Percentiles rank a stretch among this genome's conserved stretches.
These are phyloP conservation scores for Drepana arcuata DNA, from an alignment of 1,140 invertebrate species.

Conservation along the genomic window DNA sequence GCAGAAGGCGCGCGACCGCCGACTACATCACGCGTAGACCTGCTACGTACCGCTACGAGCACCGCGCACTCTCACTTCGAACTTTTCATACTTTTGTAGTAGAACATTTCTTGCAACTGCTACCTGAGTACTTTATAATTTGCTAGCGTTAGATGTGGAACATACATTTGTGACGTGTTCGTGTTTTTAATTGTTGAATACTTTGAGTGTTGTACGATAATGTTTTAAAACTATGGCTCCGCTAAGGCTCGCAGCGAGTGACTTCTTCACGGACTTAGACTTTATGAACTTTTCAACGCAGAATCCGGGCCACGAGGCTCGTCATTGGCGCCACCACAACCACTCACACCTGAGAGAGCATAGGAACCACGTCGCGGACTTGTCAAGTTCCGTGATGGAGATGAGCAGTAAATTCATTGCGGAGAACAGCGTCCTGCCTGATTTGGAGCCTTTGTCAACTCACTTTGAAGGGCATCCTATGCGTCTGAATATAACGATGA, in stretches of 20 bases:
- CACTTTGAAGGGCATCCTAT: constrained; percentile 42
- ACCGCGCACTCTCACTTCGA: too few relatives aligned
- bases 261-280: constrained; percentile 42
- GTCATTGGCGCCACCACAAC: constrained; percentile 46
- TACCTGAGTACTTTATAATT: constrained; percentile 17
- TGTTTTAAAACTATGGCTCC: constrained; percentile 46
- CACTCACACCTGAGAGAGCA: constrained; percentile 43
- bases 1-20: constrained; percentile 56
- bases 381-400: constrained; percentile 71
- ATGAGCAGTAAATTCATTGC: constrained; percentile 59
- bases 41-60: constrained; percentile 27
- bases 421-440: constrained; percentile 56
- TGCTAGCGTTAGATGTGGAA: constrained; percentile 29
- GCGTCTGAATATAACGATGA: constrained; percentile 47
- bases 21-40: constrained; percentile 32
- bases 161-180: constrained; percentile 19
- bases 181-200: too few relatives aligned
- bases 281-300: constrained; percentile 49
- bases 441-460: constrained; percentile 46
- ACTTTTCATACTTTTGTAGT: constrained; percentile 62
- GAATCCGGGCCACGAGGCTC: constrained; percentile 26
- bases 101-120: constrained; percentile 1
- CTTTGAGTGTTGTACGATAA: too few relatives aligned
- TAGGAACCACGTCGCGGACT: constrained; percentile 58
- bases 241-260: constrained; percentile 34